Conservation (phyloP, 2,888 invertebrate genomes). For the Lochmaea capreae region DNA sequence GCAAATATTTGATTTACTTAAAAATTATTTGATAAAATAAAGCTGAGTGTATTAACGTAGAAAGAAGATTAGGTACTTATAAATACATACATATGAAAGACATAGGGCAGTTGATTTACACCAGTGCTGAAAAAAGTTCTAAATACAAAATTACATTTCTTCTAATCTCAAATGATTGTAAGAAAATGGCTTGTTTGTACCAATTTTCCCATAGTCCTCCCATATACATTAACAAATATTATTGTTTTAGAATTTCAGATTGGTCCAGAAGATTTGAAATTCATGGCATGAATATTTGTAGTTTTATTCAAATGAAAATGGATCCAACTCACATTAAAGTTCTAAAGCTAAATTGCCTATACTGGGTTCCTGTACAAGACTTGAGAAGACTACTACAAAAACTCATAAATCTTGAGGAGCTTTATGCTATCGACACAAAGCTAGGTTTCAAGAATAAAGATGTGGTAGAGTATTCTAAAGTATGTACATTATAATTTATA, state of each 20-base stretch:
- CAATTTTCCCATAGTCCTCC: too few relatives aligned
- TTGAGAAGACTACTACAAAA: constrained; percentile 36
- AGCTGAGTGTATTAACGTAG: too few relatives aligned
- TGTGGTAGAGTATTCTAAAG: constrained; percentile 36
- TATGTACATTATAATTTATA: constrained; percentile 21
- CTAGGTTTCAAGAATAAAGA: constrained; percentile 36
- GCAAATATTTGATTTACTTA: too few relatives aligned
- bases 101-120: too few relatives aligned
- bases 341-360: constrained; percentile 42
- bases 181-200: too few relatives aligned
- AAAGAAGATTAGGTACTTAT: too few relatives aligned
- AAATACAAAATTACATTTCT: too few relatives aligned
- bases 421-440: constrained; percentile 43
- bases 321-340: constrained; percentile 32
- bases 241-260: constrained; percentile 34
- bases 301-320: constrained; percentile 37
- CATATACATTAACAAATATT: background rate
- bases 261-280: constrained; percentile 37
- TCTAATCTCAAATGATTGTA: too few relatives aligned
- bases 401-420: constrained; percentile 38
- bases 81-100: too few relatives aligned
- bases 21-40: too few relatives aligned
- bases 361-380: constrained; percentile 42
- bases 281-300: constrained; percentile 34
- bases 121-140: too few relatives aligned